Conservation (phyloP, 2,113 vertebrate species). For the Halichoerus grypus region DNA sequence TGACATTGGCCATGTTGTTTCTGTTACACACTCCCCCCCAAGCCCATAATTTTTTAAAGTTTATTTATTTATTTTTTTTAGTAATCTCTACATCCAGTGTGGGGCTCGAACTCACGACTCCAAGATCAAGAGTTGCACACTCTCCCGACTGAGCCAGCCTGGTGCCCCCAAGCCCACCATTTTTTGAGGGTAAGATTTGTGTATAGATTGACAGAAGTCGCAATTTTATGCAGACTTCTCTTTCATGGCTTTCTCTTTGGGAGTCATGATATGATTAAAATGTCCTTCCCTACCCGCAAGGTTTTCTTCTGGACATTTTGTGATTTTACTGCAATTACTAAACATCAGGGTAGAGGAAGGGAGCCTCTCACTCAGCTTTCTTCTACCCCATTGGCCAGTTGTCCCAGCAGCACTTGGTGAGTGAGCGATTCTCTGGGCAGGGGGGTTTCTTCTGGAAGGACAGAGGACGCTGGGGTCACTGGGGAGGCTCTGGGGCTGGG, state of each 20-base stretch:
- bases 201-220: not conserved
- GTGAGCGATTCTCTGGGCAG: not conserved
- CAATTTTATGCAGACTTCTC: not conserved
- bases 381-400: fast-evolving
- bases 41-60: not conserved
- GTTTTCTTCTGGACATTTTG: not conserved
- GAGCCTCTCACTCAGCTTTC: not conserved
- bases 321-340: not conserved
- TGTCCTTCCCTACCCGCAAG: not conserved
- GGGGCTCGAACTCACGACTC: not conserved
- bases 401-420: not conserved
- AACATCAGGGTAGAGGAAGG: not conserved
- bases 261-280: not conserved
- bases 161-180: not conserved
- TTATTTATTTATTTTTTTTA: not conserved
- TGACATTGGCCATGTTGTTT: not conserved
- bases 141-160: not conserved
- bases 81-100: not conserved
- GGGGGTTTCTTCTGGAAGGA: not conserved
- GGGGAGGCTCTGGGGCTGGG: not conserved
- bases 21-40: not conserved
- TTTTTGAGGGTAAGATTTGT: not conserved
- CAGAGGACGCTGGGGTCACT: not conserved
- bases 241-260: not conserved
- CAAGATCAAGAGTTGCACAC: not conserved